Conservation (phyloP, 2,797 vertebrate species). For the Sylvilagus floridanus region DNA sequence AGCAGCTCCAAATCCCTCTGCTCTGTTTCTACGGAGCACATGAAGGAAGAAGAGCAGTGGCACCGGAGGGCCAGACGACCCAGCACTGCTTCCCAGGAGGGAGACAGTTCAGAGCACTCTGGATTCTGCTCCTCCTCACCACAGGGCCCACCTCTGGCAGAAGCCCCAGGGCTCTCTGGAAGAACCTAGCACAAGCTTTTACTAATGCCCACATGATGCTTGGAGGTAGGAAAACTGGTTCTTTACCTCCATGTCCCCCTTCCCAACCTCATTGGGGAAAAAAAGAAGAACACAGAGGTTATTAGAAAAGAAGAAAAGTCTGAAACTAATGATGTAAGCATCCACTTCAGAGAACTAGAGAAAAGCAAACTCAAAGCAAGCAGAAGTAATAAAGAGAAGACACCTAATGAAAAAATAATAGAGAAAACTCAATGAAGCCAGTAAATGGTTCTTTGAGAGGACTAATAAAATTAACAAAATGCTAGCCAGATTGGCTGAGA, state of each 20-base stretch:
- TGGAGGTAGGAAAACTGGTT: neutral
- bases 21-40: neutral
- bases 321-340: neutral
- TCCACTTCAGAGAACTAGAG: neutral
- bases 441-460: neutral
- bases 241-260: neutral
- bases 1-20: neutral
- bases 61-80: neutral
- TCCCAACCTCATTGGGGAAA: neutral
- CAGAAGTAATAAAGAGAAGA: neutral
- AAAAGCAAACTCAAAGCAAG: neutral
- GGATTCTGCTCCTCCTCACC: neutral
- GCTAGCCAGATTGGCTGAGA: neutral
- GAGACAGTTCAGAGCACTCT: neutral
- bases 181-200: neutral
- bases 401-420: neutral
- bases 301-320: neutral
- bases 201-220: neutral
- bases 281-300: constrained; percentile 3
- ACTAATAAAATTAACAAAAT: neutral
- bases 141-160: neutral
- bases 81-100: neutral
- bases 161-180: neutral
- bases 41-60: neutral
- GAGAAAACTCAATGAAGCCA: neutral